A percentile compares a stretch with the other conserved stretches of the same genome.
These are phyloP conservation scores for Lydus trimaculatus DNA, from an alignment of 2,888 invertebrate genomes.

Conservation along the genomic window DNA sequence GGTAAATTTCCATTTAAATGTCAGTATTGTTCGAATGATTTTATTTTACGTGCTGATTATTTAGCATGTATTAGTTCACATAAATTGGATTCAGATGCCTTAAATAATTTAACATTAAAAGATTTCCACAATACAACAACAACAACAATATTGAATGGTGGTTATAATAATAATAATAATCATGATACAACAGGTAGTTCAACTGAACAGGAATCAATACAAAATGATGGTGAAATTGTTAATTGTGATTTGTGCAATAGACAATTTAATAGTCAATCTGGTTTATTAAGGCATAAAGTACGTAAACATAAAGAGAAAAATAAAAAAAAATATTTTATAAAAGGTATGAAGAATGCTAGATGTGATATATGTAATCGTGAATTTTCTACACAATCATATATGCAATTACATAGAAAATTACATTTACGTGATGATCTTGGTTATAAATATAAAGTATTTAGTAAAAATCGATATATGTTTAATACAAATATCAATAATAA, in stretches of 20 bases:
- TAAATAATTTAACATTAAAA: conserved; percentile 51
- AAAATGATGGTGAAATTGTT: conserved; percentile 43
- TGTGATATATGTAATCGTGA: conserved; percentile 58
- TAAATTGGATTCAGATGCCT: conserved; percentile 36
- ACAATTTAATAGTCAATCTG: conserved; percentile 50
- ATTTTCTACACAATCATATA: conserved; percentile 56
- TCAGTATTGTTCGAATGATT: conserved; percentile 50
- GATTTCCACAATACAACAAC: conserved; percentile 45
- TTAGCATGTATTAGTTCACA: conserved; percentile 48
- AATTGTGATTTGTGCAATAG: conserved; percentile 50
- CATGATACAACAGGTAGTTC: conserved; percentile 9
- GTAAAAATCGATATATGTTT: conserved; percentile 48
- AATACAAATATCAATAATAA: conserved; percentile 18
- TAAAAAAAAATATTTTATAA: conserved; percentile 55
- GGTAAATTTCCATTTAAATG: conserved; percentile 55
- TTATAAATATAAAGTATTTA: conserved; percentile 54
- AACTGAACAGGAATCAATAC: conserved; percentile 30
- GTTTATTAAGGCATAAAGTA: conserved; percentile 54
- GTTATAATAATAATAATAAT: not conserved
- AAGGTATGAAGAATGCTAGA: conserved; percentile 57
- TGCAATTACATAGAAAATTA: conserved; percentile 55
- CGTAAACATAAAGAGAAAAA: conserved; percentile 54
- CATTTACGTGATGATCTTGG: conserved; percentile 52
- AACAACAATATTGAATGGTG: conserved; percentile 14
- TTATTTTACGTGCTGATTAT: conserved; percentile 47